Evolutionary conservation across 2,797 vertebrate genomes (phyloP).

Genomic region (Furcifer pardalis): DNA sequence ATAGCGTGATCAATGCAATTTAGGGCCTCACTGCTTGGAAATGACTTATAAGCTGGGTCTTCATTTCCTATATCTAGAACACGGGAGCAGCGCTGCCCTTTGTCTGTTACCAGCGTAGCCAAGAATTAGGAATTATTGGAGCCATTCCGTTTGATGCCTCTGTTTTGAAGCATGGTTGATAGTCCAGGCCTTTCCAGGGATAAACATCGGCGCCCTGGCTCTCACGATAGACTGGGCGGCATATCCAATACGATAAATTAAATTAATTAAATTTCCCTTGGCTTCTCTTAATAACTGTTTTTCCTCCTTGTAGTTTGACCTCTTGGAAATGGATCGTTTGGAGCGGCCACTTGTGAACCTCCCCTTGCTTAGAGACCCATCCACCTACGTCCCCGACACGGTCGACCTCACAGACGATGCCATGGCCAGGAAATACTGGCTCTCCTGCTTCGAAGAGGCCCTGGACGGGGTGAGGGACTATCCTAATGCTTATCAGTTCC

Average conservation of each 20-base stretch:
- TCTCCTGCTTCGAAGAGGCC: constrained; percentile 95
- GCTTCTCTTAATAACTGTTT: not conserved
- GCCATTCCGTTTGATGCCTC: too few species aligned
- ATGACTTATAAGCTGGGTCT: too few species aligned
- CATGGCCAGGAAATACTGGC: constrained; percentile 94
- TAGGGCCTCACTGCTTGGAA: too few species aligned
- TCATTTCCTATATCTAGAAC: too few species aligned
- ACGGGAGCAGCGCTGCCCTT: not conserved
- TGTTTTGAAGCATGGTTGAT: not conserved
- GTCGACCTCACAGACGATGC: constrained; percentile 94
- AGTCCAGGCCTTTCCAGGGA: not conserved
- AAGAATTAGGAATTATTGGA: not conserved
- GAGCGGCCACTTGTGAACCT: constrained; percentile 93
- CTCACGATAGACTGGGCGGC: too few species aligned
- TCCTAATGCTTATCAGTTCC: too few species aligned
- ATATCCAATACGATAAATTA: too few species aligned
- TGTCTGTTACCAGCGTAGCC: not conserved
- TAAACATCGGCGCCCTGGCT: too few species aligned
- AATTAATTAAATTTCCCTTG: too few species aligned
- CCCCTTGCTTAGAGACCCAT: constrained; percentile 90
- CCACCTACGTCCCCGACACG: constrained; percentile 94
- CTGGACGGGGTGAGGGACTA: constrained; percentile 87
- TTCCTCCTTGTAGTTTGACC: constrained; percentile 86
- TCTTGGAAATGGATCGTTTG: constrained; percentile 97
- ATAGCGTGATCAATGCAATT: too few species aligned